Conservation (phyloP, 2,113 vertebrate genomes). For the Seriola rivoliana region DNA sequence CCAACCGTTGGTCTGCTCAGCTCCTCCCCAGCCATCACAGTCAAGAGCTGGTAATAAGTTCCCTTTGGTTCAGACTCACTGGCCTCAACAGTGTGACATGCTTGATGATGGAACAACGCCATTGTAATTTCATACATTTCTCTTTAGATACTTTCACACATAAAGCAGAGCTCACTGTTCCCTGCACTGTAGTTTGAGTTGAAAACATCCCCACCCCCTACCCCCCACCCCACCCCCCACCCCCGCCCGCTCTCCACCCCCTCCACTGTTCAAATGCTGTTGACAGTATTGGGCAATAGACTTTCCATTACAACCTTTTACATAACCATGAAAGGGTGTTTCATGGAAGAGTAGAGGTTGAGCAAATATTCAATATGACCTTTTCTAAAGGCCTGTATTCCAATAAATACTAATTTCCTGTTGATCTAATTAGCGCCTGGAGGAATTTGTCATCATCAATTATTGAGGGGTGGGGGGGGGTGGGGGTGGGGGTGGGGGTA, state of each 20-base stretch:
- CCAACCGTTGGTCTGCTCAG: too few species aligned
- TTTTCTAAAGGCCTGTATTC: conserved; percentile 76
- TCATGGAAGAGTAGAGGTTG: conserved; percentile 65
- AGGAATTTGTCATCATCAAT: conserved; percentile 82
- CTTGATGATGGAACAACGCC: not conserved
- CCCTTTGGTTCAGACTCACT: too few species aligned
- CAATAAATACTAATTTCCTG: conserved; percentile 81
- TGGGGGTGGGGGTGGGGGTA: conserved; percentile 37
- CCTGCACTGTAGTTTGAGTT: not conserved
- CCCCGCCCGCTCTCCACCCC: not conserved
- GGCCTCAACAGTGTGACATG: not conserved
- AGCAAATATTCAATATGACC: conserved; percentile 79
- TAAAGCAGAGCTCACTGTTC: not conserved
- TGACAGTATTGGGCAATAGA: conserved; percentile 57
- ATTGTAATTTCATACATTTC: not conserved
- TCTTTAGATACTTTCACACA: not conserved
- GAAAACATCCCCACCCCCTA: not conserved
- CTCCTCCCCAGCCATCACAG: too few species aligned
- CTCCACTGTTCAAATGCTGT: conserved; percentile 33
- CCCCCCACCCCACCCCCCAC: not conserved
- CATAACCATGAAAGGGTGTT: conserved; percentile 57
- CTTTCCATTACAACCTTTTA: conserved; percentile 65
- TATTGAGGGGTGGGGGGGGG: conserved; percentile 63
- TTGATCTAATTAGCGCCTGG: conserved; percentile 79
- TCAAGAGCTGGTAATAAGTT: too few species aligned